Evolutionary conservation across 2,113 vertebrate species (phyloP).

Genomic region (Chaenogobius annularis): DNA sequence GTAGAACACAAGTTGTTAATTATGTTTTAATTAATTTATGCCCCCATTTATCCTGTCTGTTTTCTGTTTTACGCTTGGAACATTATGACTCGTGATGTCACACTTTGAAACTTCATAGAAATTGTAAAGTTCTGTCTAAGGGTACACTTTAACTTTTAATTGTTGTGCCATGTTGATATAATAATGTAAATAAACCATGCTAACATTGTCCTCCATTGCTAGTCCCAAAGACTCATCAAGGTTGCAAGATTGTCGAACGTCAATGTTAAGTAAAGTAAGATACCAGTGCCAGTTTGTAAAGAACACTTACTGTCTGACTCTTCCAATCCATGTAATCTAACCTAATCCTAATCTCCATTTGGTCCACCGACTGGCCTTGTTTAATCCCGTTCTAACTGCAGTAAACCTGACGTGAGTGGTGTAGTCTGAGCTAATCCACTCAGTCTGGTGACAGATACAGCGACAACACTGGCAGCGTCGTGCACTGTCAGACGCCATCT

Average conservation of each 20-base stretch:
- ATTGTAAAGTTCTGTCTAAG: too few species aligned
- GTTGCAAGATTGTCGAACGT: background rate
- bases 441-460: slow-evolving; percentile 51
- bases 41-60: too few species aligned
- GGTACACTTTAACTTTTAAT: too few species aligned
- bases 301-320: slow-evolving; percentile 18
- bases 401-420: slow-evolving; percentile 44
- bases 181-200: too few species aligned
- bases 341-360: slow-evolving; percentile 58
- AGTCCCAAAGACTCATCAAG: background rate
- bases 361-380: slow-evolving; percentile 54
- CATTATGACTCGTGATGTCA: too few species aligned
- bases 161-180: too few species aligned
- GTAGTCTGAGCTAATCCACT: slow-evolving; percentile 61
- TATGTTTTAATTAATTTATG: too few species aligned
- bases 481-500: slow-evolving; percentile 48
- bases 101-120: too few species aligned
- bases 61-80: too few species aligned
- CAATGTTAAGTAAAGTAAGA: background rate
- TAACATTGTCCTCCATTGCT: background rate
- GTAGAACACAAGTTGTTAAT: too few species aligned
- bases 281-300: slow-evolving; percentile 9
- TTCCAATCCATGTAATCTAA: slow-evolving; percentile 50
- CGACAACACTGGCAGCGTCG: slow-evolving; percentile 43
- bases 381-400: slow-evolving; percentile 54